A percentile compares a stretch with the other conserved stretches of the same genome.
These are phyloP conservation scores for Cephus cinctus DNA, from an alignment of 1,140 invertebrate species.

Conservation along the genomic window DNA sequence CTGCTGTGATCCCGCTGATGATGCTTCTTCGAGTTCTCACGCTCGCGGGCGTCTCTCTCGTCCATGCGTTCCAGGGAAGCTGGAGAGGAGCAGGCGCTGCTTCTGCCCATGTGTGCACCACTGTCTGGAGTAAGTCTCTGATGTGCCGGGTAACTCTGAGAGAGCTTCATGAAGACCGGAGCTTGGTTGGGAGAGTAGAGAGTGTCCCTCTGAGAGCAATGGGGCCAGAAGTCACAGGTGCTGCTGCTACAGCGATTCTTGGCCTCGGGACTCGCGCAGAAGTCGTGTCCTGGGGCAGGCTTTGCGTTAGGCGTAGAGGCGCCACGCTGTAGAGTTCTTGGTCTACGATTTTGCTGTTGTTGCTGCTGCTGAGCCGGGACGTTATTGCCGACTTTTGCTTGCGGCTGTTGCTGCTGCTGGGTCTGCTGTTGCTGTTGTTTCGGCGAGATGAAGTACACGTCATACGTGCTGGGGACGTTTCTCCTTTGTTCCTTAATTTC, in stretches of 20 bases:
- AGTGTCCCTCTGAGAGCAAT: conserved; percentile 56
- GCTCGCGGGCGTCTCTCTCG: conserved; percentile 30
- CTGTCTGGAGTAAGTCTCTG: conserved; percentile 39
- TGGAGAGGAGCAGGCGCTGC: conserved; percentile 46
- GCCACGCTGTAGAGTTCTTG: conserved; percentile 51
- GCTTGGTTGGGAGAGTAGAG: conserved; percentile 42
- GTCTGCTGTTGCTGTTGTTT: conserved; percentile 37
- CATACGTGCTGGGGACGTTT: conserved; percentile 36
- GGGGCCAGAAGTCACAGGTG: conserved; percentile 61
- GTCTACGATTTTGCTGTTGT: conserved; percentile 34
- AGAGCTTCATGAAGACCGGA: conserved; percentile 54
- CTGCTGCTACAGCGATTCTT: conserved; percentile 55
- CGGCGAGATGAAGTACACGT: conserved; percentile 57
- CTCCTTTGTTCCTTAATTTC: conserved; percentile 42
- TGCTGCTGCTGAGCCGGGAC: conserved; percentile 24
- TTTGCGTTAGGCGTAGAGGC: conserved; percentile 51
- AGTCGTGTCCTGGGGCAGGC: conserved; percentile 30
- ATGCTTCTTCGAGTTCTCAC: conserved; percentile 27
- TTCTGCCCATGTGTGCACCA: conserved; percentile 26
- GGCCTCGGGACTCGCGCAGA: conserved; percentile 34
- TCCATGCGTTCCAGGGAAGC: conserved; percentile 45
- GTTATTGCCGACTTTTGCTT: conserved; percentile 3
- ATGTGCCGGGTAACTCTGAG: conserved; percentile 60
- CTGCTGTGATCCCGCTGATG: conserved; percentile 16
- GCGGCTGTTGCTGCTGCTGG: background rate